Base-by-base conservation (phyloP, 2,797 vertebrate species). In the Myioborus melanocephalus region DNA sequence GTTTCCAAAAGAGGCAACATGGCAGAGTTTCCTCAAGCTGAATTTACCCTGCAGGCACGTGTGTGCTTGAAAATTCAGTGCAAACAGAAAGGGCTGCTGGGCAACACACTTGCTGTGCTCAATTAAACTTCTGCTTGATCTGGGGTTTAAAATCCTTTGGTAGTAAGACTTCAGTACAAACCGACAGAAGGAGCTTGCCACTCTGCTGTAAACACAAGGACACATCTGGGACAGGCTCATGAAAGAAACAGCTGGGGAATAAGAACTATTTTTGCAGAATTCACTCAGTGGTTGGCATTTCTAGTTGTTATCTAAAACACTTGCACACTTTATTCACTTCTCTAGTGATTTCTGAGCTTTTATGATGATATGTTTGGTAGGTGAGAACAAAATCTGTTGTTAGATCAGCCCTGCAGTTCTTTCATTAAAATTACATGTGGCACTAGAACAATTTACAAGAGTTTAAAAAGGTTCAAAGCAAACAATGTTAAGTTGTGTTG, bases 61-160 rank as follows among this genome's bases (percentile, higher is more conserved):
- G 35, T 16, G 65, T 50, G 49, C 55, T 39, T 35, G 35, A 84
- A 70, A 83, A n/a, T 66, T 35, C 52, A 9, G 32, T 5, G 49
- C 83, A 93, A 83, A 79, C 27, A 73, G 56, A 72, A 78, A 68
- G 77, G 73, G 60, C 87, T 94, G 91, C 55, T 73, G 91, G 85
- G 89, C 76, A 77, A 79, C 84, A 64, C 41, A 84, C 53, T 77
- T 50, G 80, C 71, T 7, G 9, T 88, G 83, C 66, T 83, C 87
- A 88, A 39, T 91, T 84, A 84, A 60, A 86, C 82, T 81, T 83
- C 81, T 81, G 64, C 94, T 92, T 78, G 61, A 91, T 90, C 66
- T 86, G 72, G 93, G 75, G 30, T 90, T 86, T 84, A 66, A 81
- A 79, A 60, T 64, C 82, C 53, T 81, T 89, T 34, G 72, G 87